phyloP scores from a whole-genome alignment of 1,140 invertebrate species.

The Arctopsyche grandis region DNA sequence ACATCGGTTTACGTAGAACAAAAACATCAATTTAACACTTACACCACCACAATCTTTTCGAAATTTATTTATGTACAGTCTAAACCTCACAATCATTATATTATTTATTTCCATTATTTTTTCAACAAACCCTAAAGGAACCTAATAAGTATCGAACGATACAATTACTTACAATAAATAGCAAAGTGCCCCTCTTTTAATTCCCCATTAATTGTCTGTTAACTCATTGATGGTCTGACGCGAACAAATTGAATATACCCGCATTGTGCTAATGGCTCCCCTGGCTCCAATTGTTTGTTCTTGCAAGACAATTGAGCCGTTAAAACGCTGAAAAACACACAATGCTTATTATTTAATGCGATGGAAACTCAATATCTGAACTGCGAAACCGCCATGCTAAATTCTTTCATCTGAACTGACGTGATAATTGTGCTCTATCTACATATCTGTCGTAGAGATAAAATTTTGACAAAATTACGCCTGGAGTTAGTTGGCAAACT shows the following conservation, averaged over 20 bases:
- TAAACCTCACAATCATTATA: no score
- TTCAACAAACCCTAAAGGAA: background rate
- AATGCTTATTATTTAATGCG: background rate
- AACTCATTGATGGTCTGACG: slow-evolving; percentile 22
- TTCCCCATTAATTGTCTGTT: slow-evolving; percentile 30
- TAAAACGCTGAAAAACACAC: slow-evolving; percentile 16
- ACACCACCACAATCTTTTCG: background rate
- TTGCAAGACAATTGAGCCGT: slow-evolving; percentile 11
- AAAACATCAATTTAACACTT: background rate
- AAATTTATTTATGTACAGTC: no score
- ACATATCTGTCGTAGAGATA: no score
- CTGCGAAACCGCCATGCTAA: no score
- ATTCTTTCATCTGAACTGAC: no score
- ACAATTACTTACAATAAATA: slow-evolving; percentile 8
- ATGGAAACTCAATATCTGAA: no score
- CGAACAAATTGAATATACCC: slow-evolving; percentile 41
- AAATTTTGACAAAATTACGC: no score
- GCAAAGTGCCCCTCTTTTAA: slow-evolving; percentile 29
- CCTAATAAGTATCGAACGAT: background rate
- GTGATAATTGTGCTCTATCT: no score
- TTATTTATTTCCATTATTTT: no score
- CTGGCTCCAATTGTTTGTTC: slow-evolving; percentile 9
- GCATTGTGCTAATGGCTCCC: slow-evolving; percentile 30
- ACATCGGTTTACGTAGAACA: no score
- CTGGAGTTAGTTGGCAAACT: no score